These are phyloP conservation scores for Geopemphigus sp. DNA, from an alignment of 1,140 invertebrate species.

Conservation along the genomic window DNA sequence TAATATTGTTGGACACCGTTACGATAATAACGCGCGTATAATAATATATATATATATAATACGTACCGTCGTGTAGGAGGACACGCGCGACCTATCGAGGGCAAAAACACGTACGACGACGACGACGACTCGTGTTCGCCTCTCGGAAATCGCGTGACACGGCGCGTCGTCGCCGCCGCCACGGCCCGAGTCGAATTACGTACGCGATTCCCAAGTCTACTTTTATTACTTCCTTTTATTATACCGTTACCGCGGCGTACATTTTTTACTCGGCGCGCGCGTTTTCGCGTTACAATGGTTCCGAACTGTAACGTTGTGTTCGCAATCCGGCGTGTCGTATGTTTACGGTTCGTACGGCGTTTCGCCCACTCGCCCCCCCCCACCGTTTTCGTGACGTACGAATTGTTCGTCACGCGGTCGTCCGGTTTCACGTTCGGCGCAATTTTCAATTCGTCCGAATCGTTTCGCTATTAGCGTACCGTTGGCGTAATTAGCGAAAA, in stretches of 20 bases:
- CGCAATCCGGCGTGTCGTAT: too few relatives aligned
- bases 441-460: constrained; percentile 4
- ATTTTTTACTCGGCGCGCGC: too few relatives aligned
- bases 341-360: too few relatives aligned
- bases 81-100: constrained; percentile 22
- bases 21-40: neutral
- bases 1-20: constrained; percentile 35
- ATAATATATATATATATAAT: too few relatives aligned
- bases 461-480: neutral
- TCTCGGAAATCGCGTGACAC: constrained; percentile 24
- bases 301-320: too few relatives aligned
- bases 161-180: too few relatives aligned
- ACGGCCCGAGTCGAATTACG: neutral
- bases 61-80: neutral
- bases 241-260: too few relatives aligned
- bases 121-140: neutral
- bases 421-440: neutral
- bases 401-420: neutral
- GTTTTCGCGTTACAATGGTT: too few relatives aligned
- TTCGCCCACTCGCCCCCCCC: too few relatives aligned
- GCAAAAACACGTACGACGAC: neutral
- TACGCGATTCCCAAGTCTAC: too few relatives aligned
- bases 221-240: too few relatives aligned
- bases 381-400: too few relatives aligned
- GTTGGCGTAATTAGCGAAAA: neutral